Evolutionary conservation across 2,888 invertebrate species (phyloP), one percentile per base, ranked within the genome.

Genomic region (Rhingia campestris): DNA sequence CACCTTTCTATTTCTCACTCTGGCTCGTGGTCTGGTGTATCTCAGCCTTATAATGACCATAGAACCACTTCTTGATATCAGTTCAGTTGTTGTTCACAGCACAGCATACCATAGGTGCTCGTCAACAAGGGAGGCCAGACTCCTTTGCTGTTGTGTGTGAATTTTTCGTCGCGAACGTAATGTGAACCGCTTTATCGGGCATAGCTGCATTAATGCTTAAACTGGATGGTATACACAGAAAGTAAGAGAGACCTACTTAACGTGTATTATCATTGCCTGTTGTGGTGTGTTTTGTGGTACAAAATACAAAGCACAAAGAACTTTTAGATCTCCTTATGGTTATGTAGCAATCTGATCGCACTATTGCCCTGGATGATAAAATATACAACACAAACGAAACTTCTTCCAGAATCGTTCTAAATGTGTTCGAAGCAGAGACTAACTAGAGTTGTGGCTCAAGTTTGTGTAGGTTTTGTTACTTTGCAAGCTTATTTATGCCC

Each of bases 1-100:
- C 69, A 58, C 84, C 84, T 84, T 84, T 84, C 84, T 84, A 84
- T 80, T 82, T 82, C 79, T 73, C 63, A 79, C 67, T 61, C 58
- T 7, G 7, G 6, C 39, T 12, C 33, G 43, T 43, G 32, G 35
- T 58, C 58, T 39, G 37, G 37, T 47, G 58, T 73, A 14, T 49
- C 32, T n/a, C 59, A 33, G 58, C n/a, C 63, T 59, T 39, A 51
- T n/a, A 45, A 70, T 75, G 77, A 30, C 59, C 64, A 64, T 59
- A 79, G 67, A 82, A 79, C 63, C 9, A 64, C 54, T 69, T 79
- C 43, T 76, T 49, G 64, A 61, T 72, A 76, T 67, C 81, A 54
- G 54, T 61, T 76, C 6, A 45, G 75, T 69, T 73, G 47, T 41
- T 66, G 74, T 10, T 5, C 10, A 22, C 2, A 22, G 22, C 3